Evolutionary conservation across 2,888 invertebrate genomes (phyloP).

Genomic region (Erebia aethiops): DNA sequence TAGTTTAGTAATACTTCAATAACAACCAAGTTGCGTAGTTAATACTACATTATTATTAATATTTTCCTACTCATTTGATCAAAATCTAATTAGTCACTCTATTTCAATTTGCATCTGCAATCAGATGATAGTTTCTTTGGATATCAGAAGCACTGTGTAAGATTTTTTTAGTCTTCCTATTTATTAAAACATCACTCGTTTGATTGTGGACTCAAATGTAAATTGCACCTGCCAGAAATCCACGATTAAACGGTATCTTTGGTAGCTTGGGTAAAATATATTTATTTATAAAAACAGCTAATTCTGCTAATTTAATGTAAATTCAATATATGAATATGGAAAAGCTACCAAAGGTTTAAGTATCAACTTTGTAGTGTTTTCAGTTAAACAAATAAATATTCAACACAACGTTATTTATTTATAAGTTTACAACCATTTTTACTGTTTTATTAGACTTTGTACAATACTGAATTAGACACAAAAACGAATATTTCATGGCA

Average conservation of each 20-base stretch:
- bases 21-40: constrained; percentile 26
- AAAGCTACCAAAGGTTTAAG: constrained; percentile 35
- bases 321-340: constrained; percentile 2
- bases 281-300: constrained; percentile 1
- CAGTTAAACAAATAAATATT: constrained; percentile 22
- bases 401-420: constrained; percentile 17
- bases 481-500: constrained; percentile 32
- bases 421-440: constrained; percentile 25
- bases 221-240: constrained; percentile 41
- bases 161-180: constrained; percentile 52
- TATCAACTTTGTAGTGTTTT: constrained; percentile 27
- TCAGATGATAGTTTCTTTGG: constrained; percentile 70
- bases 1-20: constrained; percentile 23
- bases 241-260: constrained; percentile 55
- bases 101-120: constrained; percentile 70
- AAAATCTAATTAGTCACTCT: constrained; percentile 62
- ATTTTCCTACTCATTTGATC: constrained; percentile 45
- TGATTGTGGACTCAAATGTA: constrained; percentile 49
- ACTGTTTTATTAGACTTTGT: constrained; percentile 23
- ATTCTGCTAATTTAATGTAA: not conserved
- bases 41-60: constrained; percentile 44
- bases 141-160: constrained; percentile 72
- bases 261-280: constrained; percentile 51
- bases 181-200: constrained; percentile 46
- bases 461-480: constrained; percentile 15